Conservation (phyloP, 2,113 vertebrate genomes). For the Apeltes quadracus region DNA sequence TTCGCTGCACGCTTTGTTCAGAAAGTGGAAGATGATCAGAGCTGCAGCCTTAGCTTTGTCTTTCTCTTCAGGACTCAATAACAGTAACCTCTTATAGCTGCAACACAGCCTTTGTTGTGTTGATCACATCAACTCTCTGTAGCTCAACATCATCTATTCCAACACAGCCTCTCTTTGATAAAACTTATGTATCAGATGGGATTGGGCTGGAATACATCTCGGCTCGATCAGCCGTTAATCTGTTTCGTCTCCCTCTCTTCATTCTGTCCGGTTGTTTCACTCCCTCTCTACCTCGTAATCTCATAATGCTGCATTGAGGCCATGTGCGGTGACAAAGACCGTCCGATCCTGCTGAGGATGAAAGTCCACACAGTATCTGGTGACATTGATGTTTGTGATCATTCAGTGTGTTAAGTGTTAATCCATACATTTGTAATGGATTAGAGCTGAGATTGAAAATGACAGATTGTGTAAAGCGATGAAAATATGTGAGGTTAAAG, state of each 20-base stretch:
- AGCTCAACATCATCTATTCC: neutral
- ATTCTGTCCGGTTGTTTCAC: neutral
- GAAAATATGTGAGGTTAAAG: conserved; percentile 9
- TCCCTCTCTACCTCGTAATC: conserved; percentile 20
- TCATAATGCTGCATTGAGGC: conserved; percentile 17
- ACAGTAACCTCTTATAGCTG: conserved; percentile 6
- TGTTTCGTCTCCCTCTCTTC: neutral
- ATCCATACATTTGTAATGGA: conserved; percentile 28
- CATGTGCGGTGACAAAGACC: conserved; percentile 28
- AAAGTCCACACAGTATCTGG: conserved; percentile 12
- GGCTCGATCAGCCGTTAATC: neutral
- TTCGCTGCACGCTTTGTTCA: conserved; percentile 16
- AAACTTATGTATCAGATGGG: neutral
- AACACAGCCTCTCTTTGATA: neutral
- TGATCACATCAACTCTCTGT: neutral
- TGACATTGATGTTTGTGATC: conserved; percentile 6
- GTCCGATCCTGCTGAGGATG: conserved; percentile 15
- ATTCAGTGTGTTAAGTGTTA: neutral
- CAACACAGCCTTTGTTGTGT: conserved; percentile 13
- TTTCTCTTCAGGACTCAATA: conserved; percentile 17
- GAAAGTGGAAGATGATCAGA: conserved; percentile 31
- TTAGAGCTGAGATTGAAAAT: conserved; percentile 31
- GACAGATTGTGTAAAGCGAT: neutral
- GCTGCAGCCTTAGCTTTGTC: conserved; percentile 27
- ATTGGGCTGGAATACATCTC: conserved; percentile 2